Conservation (phyloP, 2,888 invertebrate species). For the Eumacrocentrus americanus region DNA sequence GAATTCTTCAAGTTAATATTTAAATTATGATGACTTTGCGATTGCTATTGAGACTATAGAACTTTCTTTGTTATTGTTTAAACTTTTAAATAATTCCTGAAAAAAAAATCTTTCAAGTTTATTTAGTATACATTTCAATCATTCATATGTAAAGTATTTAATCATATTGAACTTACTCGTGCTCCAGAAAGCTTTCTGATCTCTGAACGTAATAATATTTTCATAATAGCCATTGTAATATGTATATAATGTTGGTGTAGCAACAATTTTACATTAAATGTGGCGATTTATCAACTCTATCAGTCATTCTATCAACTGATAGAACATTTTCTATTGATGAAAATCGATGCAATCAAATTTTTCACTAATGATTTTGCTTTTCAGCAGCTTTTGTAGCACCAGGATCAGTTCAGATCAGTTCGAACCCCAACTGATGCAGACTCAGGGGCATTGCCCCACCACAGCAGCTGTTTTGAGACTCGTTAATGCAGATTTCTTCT, state of each 20-base stretch:
- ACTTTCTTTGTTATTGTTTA: neutral
- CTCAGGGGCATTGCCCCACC: neutral
- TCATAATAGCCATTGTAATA: conserved; percentile 51
- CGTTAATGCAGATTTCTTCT: neutral
- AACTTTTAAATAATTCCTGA: neutral
- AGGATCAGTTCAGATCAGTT: neutral
- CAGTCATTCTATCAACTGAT: neutral
- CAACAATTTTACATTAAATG: conserved; percentile 6
- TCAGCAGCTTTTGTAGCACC: too few species aligned
- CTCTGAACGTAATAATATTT: conserved; percentile 50
- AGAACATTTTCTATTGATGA: neutral
- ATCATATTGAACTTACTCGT: conserved; percentile 49
- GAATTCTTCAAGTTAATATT: neutral
- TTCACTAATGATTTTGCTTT: neutral
- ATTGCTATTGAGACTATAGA: neutral
- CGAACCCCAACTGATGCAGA: neutral
- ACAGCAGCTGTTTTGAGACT: neutral
- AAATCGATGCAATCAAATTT: neutral
- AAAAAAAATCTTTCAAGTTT: neutral
- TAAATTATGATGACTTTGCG: neutral
- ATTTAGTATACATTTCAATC: neutral
- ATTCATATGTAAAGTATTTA: conserved; percentile 12
- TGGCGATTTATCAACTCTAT: conserved; percentile 10
- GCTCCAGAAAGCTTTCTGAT: conserved; percentile 47
- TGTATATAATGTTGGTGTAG: too few species aligned